These are phyloP conservation scores for Dendroctonus valens DNA, from an alignment of 1,140 invertebrate genomes.

Conservation along the genomic window DNA sequence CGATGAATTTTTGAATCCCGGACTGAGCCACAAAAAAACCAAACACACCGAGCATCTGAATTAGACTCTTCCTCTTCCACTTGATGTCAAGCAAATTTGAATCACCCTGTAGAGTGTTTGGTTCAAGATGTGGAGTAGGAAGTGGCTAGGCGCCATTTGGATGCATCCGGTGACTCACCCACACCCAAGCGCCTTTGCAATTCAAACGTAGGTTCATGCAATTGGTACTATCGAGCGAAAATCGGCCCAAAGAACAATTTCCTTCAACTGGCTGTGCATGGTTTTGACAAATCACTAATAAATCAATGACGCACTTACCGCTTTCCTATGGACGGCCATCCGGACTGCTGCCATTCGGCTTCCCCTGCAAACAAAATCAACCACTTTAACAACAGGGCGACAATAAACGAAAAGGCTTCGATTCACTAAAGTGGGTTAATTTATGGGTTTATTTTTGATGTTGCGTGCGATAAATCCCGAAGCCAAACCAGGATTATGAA, in stretches of 20 bases:
- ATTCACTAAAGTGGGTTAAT: too few species aligned
- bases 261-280: background rate
- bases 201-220: background rate
- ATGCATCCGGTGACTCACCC: constrained; percentile 20
- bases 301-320: constrained; percentile 15
- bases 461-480: constrained; percentile 3
- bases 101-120: background rate
- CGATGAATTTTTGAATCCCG: too few species aligned
- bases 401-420: too few species aligned
- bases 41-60: too few species aligned
- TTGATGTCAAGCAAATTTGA: background rate
- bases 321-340: background rate
- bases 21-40: too few species aligned
- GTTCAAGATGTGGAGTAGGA: constrained; percentile 4
- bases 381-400: too few species aligned
- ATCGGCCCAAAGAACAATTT: too few species aligned
- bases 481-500: too few species aligned
- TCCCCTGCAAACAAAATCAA: background rate
- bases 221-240: too few species aligned
- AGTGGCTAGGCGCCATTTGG: constrained; percentile 16
- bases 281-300: background rate
- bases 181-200: constrained; percentile 4
- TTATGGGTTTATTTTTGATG: background rate
- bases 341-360: constrained; percentile 7
- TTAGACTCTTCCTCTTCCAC: too few species aligned